These are phyloP conservation scores for Rhea americana DNA, from an alignment of 2,113 vertebrate species.

Conservation along the genomic window DNA sequence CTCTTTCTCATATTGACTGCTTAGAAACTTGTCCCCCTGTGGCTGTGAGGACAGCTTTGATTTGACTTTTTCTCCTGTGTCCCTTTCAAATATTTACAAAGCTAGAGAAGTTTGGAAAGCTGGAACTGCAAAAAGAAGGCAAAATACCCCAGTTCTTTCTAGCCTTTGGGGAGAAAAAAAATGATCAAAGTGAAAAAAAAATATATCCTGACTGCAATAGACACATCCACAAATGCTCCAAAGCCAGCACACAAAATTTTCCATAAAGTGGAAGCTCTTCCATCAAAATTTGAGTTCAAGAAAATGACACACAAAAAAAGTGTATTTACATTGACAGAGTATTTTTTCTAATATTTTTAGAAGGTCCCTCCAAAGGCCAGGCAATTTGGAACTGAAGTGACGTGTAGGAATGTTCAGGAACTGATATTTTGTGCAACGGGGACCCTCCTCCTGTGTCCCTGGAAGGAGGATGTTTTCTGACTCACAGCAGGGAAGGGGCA, in stretches of 20 bases:
- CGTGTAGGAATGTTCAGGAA: neutral
- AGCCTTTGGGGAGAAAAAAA: neutral
- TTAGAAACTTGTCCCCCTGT: neutral
- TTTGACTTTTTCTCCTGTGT: neutral
- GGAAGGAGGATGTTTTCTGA: neutral
- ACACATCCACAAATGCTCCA: fast-evolving
- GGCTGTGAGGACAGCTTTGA: neutral
- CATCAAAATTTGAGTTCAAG: neutral
- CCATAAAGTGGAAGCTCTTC: neutral
- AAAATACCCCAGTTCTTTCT: neutral
- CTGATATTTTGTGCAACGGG: neutral
- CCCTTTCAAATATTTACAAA: neutral
- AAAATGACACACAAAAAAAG: neutral
- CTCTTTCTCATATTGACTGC: neutral
- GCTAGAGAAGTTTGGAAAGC: neutral
- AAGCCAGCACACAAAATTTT: neutral
- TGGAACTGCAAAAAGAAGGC: neutral
- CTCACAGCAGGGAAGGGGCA: neutral
- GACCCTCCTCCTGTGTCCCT: neutral
- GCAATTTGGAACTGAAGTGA: neutral
- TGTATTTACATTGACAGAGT: neutral
- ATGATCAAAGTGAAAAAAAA: neutral
- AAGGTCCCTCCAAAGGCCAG: fast-evolving
- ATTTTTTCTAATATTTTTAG: neutral
- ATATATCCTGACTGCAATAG: neutral